Evolutionary conservation across 2,113 vertebrate genomes (phyloP).

Genomic region (Orcinus orca): DNA sequence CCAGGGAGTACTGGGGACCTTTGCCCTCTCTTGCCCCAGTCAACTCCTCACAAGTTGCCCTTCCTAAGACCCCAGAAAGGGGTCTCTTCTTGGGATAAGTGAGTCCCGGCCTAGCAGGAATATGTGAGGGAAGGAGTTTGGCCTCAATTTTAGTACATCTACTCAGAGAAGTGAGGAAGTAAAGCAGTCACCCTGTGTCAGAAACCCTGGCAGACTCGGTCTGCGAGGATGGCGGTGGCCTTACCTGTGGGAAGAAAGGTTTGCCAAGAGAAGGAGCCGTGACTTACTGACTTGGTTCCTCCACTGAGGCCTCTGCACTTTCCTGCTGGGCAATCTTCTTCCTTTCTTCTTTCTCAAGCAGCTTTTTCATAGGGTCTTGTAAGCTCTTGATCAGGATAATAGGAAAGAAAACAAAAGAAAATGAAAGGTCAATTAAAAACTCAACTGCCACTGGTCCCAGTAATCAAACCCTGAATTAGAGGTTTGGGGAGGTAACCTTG

Average conservation of each 20-base stretch:
- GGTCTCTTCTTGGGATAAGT: background rate
- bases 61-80: background rate
- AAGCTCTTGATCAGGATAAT: conserved; percentile 81
- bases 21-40: background rate
- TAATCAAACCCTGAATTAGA: background rate
- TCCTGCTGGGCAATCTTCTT: conserved; percentile 79
- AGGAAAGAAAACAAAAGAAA: conserved; percentile 2
- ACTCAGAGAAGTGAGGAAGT: background rate
- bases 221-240: background rate
- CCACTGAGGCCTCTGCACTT: conserved; percentile 59
- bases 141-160: background rate
- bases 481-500: background rate
- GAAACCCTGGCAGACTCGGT: background rate
- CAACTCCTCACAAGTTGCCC: background rate
- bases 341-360: conserved; percentile 84
- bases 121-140: background rate
- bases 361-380: conserved; percentile 88
- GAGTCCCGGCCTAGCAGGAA: background rate
- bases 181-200: background rate
- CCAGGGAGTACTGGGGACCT: background rate
- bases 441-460: background rate
- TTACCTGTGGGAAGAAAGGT: background rate
- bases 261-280: no score
- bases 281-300: conserved; percentile 88
- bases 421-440: background rate